phyloP scores from a whole-genome alignment of 2,888 invertebrate species.

The Pasiphila rectangulata region DNA sequence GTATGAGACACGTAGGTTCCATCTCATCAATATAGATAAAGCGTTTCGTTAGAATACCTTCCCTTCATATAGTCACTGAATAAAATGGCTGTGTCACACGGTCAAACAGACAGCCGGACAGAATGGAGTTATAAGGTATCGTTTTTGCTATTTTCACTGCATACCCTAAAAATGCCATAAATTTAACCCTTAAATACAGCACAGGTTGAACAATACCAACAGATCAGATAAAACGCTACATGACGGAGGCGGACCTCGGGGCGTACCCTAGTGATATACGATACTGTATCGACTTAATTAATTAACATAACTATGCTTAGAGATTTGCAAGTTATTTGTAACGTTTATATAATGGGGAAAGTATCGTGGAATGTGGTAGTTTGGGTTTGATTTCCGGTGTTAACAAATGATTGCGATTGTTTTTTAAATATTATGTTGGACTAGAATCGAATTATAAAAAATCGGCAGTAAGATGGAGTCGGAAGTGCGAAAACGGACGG shows the following conservation, averaged over 20 bases:
- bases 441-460: no score
- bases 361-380: conserved; percentile 24
- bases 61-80: no score
- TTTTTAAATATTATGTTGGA: conserved; percentile 4
- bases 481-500: no score
- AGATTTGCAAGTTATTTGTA: conserved; percentile 40
- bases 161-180: conserved; percentile 2
- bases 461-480: no score
- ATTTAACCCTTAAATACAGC: conserved; percentile 35
- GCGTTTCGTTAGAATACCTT: no score
- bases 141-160: neutral
- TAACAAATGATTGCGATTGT: conserved; percentile 11
- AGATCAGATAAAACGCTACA: conserved; percentile 64
- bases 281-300: conserved; percentile 53
- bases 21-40: no score
- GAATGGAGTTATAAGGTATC: no score
- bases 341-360: conserved; percentile 31
- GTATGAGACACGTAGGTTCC: no score
- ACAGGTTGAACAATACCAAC: conserved; percentile 37
- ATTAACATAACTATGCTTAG: conserved; percentile 48
- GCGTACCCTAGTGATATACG: conserved; percentile 56
- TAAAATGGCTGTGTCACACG: no score
- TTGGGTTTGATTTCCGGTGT: conserved; percentile 17
- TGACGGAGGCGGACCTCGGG: conserved; percentile 63
- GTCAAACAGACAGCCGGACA: no score